Conservation (phyloP, 2,113 vertebrate genomes). For the Gallinago media region DNA sequence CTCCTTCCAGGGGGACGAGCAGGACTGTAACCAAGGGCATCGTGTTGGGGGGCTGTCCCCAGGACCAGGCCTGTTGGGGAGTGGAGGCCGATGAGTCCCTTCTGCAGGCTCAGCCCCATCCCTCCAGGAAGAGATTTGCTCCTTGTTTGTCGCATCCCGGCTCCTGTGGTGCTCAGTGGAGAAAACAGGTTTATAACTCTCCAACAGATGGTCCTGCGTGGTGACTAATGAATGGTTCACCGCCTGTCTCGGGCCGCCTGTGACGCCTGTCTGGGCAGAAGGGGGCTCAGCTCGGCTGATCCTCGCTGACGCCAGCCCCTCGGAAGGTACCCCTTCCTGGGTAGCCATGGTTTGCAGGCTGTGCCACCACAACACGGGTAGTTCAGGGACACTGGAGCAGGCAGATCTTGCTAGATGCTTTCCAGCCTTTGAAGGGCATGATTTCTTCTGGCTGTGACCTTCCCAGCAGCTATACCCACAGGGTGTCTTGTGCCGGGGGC, state of each 20-base stretch:
- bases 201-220: background rate
- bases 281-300: background rate
- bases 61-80: background rate
- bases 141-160: background rate
- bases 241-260: background rate
- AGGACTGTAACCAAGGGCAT: background rate
- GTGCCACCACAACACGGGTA: background rate
- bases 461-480: slow-evolving; percentile 12
- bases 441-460: slow-evolving; percentile 21
- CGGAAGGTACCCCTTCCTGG: background rate
- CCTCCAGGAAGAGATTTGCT: background rate
- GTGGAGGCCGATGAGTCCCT: rapidly evolving
- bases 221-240: background rate
- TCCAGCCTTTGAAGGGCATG: background rate
- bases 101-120: background rate
- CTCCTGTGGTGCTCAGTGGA: background rate
- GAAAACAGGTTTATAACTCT: slow-evolving; percentile 18
- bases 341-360: background rate
- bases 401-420: background rate
- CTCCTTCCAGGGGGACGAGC: background rate
- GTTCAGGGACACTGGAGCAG: background rate
- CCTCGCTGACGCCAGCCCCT: rapidly evolving
- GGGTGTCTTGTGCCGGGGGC: background rate
- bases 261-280: background rate
- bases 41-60: rapidly evolving